A percentile compares a stretch with the other conserved stretches of the same genome.
phyloP scores from a whole-genome alignment of 1,140 invertebrate genomes.

The Bemisia tabaci region DNA sequence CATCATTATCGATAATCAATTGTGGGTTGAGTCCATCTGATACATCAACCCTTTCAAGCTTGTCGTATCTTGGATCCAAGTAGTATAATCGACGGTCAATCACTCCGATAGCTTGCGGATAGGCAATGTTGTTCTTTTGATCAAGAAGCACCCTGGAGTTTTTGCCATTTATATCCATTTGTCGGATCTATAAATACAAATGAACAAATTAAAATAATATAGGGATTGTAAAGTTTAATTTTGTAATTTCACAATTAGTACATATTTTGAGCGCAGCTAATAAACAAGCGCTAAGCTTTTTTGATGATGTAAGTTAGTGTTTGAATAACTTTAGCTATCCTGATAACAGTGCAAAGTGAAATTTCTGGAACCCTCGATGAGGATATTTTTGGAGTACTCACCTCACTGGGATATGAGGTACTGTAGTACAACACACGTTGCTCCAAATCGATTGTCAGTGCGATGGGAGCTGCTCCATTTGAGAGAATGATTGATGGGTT shows the following conservation, averaged over 20 bases:
- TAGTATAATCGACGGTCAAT: slow-evolving; percentile 74
- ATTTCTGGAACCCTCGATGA: no score
- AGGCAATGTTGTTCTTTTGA: slow-evolving; percentile 49
- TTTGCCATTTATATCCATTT: slow-evolving; percentile 59
- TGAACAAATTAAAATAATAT: no score
- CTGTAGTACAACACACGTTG: slow-evolving; percentile 77
- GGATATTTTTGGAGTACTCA: no score
- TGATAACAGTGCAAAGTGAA: no score
- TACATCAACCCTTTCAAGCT: slow-evolving; percentile 75
- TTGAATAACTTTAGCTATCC: no score
- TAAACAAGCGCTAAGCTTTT: no score
- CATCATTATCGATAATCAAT: slow-evolving; percentile 68
- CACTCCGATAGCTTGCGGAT: slow-evolving; percentile 71
- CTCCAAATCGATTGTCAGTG: slow-evolving; percentile 72
- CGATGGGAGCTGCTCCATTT: slow-evolving; percentile 54
- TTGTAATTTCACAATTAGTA: no score
- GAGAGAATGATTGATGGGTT: slow-evolving; percentile 53
- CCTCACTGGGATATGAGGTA: slow-evolving; percentile 35
- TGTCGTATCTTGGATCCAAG: slow-evolving; percentile 78
- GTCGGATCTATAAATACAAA: slow-evolving; percentile 37
- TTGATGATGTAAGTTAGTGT: no score
- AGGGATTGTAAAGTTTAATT: no score
- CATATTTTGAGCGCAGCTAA: no score
- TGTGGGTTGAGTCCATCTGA: slow-evolving; percentile 46
- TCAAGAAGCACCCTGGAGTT: slow-evolving; percentile 53